phyloP scores from a whole-genome alignment of 2,113 vertebrate genomes.

The Harpagus bidentatus region DNA sequence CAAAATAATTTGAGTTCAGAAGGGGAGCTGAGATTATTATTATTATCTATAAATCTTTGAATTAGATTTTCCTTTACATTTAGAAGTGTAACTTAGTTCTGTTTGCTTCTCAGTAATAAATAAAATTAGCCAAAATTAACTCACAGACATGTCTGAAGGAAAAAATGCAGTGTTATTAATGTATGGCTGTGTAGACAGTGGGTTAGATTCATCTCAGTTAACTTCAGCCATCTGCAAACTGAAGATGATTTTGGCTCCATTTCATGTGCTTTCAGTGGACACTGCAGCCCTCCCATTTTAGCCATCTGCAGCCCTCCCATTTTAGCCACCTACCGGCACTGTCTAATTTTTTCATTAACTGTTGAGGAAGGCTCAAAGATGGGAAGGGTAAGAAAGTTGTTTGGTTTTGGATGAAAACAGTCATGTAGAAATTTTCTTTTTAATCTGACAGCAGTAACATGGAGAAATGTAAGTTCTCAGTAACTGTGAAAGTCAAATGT shows the following conservation, averaged over 20 bases:
- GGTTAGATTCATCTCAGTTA: not conserved
- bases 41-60: not conserved
- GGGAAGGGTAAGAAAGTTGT: not conserved
- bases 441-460: not conserved
- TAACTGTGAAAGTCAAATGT: not conserved
- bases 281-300: not conserved
- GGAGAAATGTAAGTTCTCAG: not conserved
- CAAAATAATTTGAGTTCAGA: not conserved
- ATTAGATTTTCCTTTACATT: not conserved
- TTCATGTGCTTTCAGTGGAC: not conserved
- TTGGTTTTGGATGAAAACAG: not conserved
- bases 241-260: not conserved
- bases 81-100: not conserved
- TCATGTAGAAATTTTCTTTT: not conserved
- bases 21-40: not conserved
- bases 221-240: not conserved
- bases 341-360: not conserved
- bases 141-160: not conserved
- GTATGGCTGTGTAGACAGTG: not conserved
- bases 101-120: not conserved
- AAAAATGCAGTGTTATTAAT: rapidly evolving
- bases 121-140: not conserved
- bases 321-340: not conserved
- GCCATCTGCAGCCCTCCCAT: not conserved
- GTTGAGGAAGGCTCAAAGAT: not conserved